A percentile compares a stretch with the other conserved stretches of the same genome.
Conservation (phyloP, 2,797 vertebrate genomes). For the Sebastes diaconus region DNA sequence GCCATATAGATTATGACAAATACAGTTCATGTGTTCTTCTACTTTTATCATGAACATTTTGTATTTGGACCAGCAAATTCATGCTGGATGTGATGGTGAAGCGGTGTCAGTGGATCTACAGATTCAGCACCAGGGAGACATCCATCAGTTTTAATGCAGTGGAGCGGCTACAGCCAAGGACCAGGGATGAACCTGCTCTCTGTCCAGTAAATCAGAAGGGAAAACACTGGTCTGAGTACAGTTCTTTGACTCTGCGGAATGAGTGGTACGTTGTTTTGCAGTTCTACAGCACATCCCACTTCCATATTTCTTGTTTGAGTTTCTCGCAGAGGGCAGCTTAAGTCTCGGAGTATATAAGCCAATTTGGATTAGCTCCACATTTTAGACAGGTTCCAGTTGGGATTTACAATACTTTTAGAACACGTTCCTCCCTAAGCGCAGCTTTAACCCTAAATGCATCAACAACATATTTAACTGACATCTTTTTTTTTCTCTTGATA, state of each 20-base stretch:
- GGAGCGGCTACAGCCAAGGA: constrained; percentile 14
- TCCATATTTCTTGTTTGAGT: constrained; percentile 62
- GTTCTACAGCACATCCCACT: constrained; percentile 49
- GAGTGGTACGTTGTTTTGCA: constrained; percentile 54
- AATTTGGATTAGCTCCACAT: constrained; percentile 78
- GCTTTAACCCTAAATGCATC: constrained; percentile 64
- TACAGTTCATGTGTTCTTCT: constrained; percentile 9
- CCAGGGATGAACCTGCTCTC: constrained; percentile 20
- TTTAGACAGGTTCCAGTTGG: constrained; percentile 75
- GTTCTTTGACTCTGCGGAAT: constrained; percentile 8
- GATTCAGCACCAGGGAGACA: constrained; percentile 39
- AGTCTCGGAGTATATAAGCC: constrained; percentile 65
- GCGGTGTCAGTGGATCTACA: constrained; percentile 24
- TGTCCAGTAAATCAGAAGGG: constrained; percentile 33
- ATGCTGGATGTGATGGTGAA: constrained; percentile 3
- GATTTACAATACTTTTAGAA: constrained; percentile 70
- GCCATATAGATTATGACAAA: constrained; percentile 20
- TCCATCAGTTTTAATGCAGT: constrained; percentile 43
- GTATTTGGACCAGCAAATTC: constrained; percentile 21
- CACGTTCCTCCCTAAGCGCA: constrained; percentile 61
- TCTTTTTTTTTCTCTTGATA: constrained; percentile 15
- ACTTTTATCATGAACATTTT: not conserved
- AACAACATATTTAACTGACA: constrained; percentile 60
- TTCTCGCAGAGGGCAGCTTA: constrained; percentile 69
- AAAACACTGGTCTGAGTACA: constrained; percentile 28